Evolutionary conservation across 2,113 vertebrate species (phyloP), one percentile per base, ranked within the genome.

Genomic region (Cricetomys ansorgei): DNA sequence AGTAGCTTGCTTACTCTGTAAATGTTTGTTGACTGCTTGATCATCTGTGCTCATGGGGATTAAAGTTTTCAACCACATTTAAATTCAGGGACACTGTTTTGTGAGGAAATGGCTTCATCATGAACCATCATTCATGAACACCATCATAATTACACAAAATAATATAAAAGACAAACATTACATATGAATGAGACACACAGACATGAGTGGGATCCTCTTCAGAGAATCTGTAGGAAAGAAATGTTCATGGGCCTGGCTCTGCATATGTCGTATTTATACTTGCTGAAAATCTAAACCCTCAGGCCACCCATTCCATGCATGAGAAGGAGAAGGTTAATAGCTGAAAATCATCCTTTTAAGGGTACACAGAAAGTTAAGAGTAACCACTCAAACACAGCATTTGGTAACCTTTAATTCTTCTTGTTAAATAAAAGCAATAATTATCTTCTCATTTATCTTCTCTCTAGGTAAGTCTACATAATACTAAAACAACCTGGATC

Each of bases 61-160:
- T 96, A 53, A 92, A 91, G 62, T 95, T 97, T 93, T 91, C 85
- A 95, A 91, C 59, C 53, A 89, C 73, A 92, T 96, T 97, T 94
- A 89, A 96, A 97, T 96, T 96, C 94, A 86, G 72, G 10, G 67
- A 96, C 57, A 91, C 81, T 93, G 59, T 80, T 94, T 86, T 92
- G 93, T 40, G 83, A 94, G 89, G 95, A 96, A 98, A 94, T 95
- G 91, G 62, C 85, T 93, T 97, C 97, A 96, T 97, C 80, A 95
- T 91, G 80, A 64, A 29, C 80, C 80, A 64, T 31, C 87, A 77
- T 94, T 92, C 88, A 96, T 37, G 95, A 94, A 84, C 86, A 80
- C 75, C 81, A 79, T 81, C 80, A 64, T 88, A 92, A 96, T 96
- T 96, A 97, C 3, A 95, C 85, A 90, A 96, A 95, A 95, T 94